Evolutionary conservation across 2,113 vertebrate genomes (phyloP), one percentile per base, ranked within the genome.

Genomic region (Gulo gulo): DNA sequence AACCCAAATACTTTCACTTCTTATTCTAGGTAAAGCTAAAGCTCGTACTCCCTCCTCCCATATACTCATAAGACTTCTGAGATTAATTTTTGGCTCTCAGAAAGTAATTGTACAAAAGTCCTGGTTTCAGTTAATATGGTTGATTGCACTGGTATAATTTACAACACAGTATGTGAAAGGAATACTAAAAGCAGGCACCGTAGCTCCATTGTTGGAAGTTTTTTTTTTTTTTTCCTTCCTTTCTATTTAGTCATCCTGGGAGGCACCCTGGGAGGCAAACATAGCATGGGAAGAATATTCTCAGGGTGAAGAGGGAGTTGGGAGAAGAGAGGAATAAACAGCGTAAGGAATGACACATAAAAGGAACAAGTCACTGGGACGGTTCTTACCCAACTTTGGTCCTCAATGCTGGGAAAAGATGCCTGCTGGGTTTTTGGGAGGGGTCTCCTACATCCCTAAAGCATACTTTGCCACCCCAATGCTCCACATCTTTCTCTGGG

Each of bases 181-280:
- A 94, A 97, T 95, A 96, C 91, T 88, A 84, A 95, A 91, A 92
- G 94, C 74, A 91, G 82, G 89, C 94, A 78, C 94, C 87, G 82
- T 34, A 82, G 71, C n/a, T 94, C 84, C 65, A 96, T 91, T 97
- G 96, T 96, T 94, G 88, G 76, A 55, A 96, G 52, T 23, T 11
- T n/a, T 81, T 79, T 92, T 21, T 39, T n/a, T 59, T 73, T 47
- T 50, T 2, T 11, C 36, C n/a, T 84, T 89, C 55, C 74, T 94
- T 92, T 95, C 50, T 92, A 78, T 97, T 96, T 96, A 97, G 97
- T 97, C 92, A 97, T 89, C 88, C 89, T 95, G 93, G 97, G 97
- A 97, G 96, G 84, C 83, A 82, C 91, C 86, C 91, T 97, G 95
- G 95, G 96, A 97, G 97, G 95, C 88, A 88, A 91, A 93, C 71